These are phyloP conservation scores for Periophthalmus magnuspinnatus DNA, from an alignment of 2,797 vertebrate species.

Conservation along the genomic window DNA sequence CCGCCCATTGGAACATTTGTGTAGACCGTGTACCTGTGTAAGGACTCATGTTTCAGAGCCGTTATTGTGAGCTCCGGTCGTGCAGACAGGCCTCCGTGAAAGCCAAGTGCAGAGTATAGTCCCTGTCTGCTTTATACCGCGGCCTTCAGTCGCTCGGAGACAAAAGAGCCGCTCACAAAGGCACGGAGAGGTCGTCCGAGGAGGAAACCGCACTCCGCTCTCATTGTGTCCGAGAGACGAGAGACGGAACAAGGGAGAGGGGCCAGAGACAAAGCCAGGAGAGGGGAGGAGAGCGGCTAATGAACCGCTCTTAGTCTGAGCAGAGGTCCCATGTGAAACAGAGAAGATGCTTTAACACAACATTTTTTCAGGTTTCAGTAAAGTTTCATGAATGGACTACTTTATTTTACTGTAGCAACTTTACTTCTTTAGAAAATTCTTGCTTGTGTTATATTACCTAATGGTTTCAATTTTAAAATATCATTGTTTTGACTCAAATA, in stretches of 20 bases:
- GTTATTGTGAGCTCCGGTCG: not conserved
- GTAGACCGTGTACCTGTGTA: not conserved
- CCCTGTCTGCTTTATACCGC: not conserved
- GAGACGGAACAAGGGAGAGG: not conserved
- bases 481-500: too few species aligned
- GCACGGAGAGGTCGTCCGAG: not conserved
- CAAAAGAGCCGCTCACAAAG: not conserved
- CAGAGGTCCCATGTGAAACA: too few species aligned
- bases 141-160: not conserved
- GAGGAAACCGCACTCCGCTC: not conserved
- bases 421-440: too few species aligned
- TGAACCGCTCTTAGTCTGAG: too few species aligned
- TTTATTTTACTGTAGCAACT: too few species aligned
- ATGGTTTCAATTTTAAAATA: too few species aligned
- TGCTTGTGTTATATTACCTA: too few species aligned
- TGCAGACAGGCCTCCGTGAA: not conserved
- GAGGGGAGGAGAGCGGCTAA: not conserved
- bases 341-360: too few species aligned
- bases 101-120: not conserved
- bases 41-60: not conserved
- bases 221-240: not conserved
- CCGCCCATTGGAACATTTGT: not conserved
- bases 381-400: too few species aligned
- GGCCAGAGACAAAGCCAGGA: not conserved
- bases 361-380: too few species aligned